These are phyloP conservation scores for Colletes collaris DNA, from an alignment of 2,888 invertebrate species.

Conservation along the genomic window DNA sequence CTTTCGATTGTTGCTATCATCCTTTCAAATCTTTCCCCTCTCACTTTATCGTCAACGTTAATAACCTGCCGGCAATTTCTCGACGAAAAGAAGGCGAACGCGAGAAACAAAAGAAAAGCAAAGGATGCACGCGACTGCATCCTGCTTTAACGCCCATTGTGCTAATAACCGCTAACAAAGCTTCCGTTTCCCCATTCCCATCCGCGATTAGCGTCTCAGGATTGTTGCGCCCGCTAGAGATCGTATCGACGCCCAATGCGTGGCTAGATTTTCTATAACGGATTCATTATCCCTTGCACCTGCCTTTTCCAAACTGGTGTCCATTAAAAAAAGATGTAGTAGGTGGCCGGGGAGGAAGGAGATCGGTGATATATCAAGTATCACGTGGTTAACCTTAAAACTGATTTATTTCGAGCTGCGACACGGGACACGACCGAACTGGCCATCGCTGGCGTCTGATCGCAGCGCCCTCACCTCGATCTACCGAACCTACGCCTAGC, in stretches of 20 bases:
- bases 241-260: constrained; percentile 22
- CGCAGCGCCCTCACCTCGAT: no score
- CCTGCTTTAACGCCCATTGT: constrained; percentile 41
- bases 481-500: no score
- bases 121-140: constrained; percentile 17
- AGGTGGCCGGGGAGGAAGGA: no score
- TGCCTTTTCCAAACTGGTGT: no score
- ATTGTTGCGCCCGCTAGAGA: constrained; percentile 24
- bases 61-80: constrained; percentile 6
- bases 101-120: constrained; percentile 15
- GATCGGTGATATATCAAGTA: no score
- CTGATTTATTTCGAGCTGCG: no score
- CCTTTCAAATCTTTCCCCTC: background rate
- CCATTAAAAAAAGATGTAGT: no score
- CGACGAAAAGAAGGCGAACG: background rate
- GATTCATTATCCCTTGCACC: no score
- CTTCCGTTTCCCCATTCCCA: constrained; percentile 47
- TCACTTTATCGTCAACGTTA: background rate
- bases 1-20: background rate
- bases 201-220: constrained; percentile 36
- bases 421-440: no score
- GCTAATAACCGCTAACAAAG: constrained; percentile 53
- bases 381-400: no score
- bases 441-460: no score
- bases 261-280: constrained; percentile 4